These are phyloP conservation scores for Mechanitis mazaeus DNA, from an alignment of 2,888 invertebrate genomes.

Conservation along the genomic window DNA sequence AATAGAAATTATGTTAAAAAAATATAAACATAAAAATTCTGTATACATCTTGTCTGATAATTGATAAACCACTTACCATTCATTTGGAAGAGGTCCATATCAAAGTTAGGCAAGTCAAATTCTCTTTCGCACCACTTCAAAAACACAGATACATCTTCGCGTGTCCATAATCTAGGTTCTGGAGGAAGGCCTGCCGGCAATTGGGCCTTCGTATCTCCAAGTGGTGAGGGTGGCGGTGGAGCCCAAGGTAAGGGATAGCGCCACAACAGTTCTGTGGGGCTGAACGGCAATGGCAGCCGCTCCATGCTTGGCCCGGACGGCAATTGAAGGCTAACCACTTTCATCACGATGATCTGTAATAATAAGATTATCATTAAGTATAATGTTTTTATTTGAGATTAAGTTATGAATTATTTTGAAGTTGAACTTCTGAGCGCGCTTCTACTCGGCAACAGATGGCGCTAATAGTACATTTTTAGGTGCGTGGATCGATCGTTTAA, in stretches of 20 bases:
- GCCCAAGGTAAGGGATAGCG: conserved; percentile 89
- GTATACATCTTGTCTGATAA: no score
- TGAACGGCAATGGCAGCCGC: conserved; percentile 87
- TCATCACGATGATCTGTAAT: conserved; percentile 74
- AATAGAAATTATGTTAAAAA: no score
- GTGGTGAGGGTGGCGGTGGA: conserved; percentile 80
- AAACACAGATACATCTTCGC: conserved; percentile 92
- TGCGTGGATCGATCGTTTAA: no score
- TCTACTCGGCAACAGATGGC: conserved; percentile 37
- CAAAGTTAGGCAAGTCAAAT: conserved; percentile 93
- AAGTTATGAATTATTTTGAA: not conserved
- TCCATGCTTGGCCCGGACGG: conserved; percentile 85
- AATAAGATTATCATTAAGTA: conserved; percentile 12
- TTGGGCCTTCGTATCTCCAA: conserved; percentile 91
- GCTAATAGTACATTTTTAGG: conserved; percentile 15
- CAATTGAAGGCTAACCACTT: conserved; percentile 82
- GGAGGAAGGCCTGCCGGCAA: conserved; percentile 88
- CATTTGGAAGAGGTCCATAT: conserved; percentile 96
- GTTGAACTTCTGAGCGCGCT: not conserved
- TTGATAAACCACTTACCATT: conserved; percentile 79
- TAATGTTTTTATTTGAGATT: not conserved
- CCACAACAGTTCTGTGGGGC: conserved; percentile 90
- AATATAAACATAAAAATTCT: no score
- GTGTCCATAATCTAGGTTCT: conserved; percentile 93
- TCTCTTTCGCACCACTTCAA: conserved; percentile 94